phyloP scores from a whole-genome alignment of 2,888 invertebrate species.

The Mimas tiliae region DNA sequence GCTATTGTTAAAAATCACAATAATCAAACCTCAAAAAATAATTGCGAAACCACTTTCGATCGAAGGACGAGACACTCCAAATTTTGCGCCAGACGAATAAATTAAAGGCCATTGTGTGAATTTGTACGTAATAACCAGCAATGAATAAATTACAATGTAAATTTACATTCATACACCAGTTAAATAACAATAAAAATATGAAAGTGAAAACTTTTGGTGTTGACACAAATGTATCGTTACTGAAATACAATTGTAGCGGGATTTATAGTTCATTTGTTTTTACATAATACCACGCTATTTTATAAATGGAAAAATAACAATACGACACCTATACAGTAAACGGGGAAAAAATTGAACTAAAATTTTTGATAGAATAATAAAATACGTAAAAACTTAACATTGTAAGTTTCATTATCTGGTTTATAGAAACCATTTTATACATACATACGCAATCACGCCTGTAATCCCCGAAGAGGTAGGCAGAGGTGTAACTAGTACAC shows the following conservation, averaged over 20 bases:
- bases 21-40: constrained; percentile 46
- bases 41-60: constrained; percentile 49
- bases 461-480: too few species aligned
- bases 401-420: too few species aligned
- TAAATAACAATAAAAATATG: constrained; percentile 44
- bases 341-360: too few species aligned
- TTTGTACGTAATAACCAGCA: constrained; percentile 64
- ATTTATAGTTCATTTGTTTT: neutral
- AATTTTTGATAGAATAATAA: too few species aligned
- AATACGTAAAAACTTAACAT: too few species aligned
- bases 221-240: neutral
- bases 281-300: too few species aligned
- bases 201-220: constrained; percentile 5
- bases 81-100: constrained; percentile 61
- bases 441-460: too few species aligned
- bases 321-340: too few species aligned
- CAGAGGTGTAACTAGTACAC: too few species aligned
- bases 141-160: constrained; percentile 68
- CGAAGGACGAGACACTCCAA: constrained; percentile 49
- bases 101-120: constrained; percentile 64
- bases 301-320: too few species aligned
- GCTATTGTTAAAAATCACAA: constrained; percentile 34
- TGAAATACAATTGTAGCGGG: neutral
- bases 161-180: constrained; percentile 55
- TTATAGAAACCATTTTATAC: too few species aligned